Base-by-base conservation (phyloP, 2,113 vertebrate genomes). In the Acanthochromis polyacanthus region DNA sequence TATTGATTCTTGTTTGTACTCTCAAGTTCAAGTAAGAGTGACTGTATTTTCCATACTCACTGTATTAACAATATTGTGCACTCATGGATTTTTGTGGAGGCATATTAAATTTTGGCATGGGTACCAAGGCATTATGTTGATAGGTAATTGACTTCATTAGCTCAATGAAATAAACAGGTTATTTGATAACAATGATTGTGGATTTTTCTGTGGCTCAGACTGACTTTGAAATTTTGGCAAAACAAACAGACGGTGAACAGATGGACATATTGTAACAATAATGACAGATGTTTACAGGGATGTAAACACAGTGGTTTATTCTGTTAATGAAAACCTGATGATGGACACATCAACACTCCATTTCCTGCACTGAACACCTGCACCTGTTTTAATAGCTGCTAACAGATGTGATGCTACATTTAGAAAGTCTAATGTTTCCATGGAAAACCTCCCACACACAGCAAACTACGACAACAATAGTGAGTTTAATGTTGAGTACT, bases 41-140 rank as follows among this genome's bases (percentile, higher is more conserved):
- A 88, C 77, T 86, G 78, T 84, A 81, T 82, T 87, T 85, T 84
- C 72, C 81, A 88, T 79, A 86, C 76, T 92, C 86, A 81, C 89
- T 84, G 73, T 90, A 90, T 88, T 92, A 93, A 91, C 89, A 87
- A 88, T 80, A 85, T 84, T 88, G 86, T 91, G 86, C 88, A 92
- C 88, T 90, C 77, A 48, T 87, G 75, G 75, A 75, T 89, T 87
- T 36, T 88, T 93, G 70, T 84, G 75, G 79, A 86, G 78, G 82
- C 79, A 81, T 91, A 76, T 86, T 72, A 64, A 78, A 78, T 86
- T 74, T 92, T 84, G 84, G 80, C 77, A 58, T 91, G 90, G 87
- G 88, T 92, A 91, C 83, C 79, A 86, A 89, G 86, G 80, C 87
- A 89, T 88, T 88, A 87, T 89, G 80, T 85, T 85, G 65, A 84